A percentile compares a stretch with the other conserved stretches of the same genome.
These are phyloP conservation scores for Nannoperca australis DNA, from an alignment of 2,797 vertebrate genomes.

Conservation along the genomic window DNA sequence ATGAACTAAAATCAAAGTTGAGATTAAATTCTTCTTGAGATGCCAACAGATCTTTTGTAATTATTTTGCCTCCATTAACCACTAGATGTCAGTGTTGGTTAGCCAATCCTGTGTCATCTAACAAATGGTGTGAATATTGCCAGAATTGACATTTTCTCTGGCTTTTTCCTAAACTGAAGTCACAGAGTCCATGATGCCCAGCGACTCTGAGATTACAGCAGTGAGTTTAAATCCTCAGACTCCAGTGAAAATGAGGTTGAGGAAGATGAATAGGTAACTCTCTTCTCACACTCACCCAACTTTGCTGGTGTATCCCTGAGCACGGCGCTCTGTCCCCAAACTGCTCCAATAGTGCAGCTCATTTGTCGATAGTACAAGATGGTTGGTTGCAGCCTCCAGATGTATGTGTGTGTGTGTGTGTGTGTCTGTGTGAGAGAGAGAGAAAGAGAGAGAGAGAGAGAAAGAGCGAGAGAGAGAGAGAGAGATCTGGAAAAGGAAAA, in stretches of 20 bases:
- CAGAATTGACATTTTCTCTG: background rate
- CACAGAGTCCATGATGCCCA: background rate
- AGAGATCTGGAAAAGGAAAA: background rate
- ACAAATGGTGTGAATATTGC: background rate
- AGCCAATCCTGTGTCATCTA: conserved; percentile 7
- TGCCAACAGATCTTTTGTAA: background rate
- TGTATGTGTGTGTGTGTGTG: background rate
- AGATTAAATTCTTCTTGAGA: background rate
- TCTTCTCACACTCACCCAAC: background rate
- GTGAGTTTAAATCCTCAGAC: background rate
- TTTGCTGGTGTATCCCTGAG: conserved; percentile 1
- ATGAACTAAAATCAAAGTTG: background rate
- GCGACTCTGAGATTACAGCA: background rate
- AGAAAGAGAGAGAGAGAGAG: too few relatives aligned
- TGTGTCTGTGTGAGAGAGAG: too few relatives aligned
- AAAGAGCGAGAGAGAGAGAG: too few relatives aligned
- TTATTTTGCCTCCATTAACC: conserved; percentile 30
- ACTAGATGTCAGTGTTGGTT: conserved; percentile 73
- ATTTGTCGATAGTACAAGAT: background rate
- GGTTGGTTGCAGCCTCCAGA: background rate
- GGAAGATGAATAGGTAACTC: background rate
- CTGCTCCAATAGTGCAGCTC: conserved; percentile 17
- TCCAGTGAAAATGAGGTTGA: background rate
- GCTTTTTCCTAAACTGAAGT: background rate
- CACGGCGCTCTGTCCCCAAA: background rate